phyloP scores from a whole-genome alignment of 2,797 vertebrate genomes.

The Artibeus jamaicensis region DNA sequence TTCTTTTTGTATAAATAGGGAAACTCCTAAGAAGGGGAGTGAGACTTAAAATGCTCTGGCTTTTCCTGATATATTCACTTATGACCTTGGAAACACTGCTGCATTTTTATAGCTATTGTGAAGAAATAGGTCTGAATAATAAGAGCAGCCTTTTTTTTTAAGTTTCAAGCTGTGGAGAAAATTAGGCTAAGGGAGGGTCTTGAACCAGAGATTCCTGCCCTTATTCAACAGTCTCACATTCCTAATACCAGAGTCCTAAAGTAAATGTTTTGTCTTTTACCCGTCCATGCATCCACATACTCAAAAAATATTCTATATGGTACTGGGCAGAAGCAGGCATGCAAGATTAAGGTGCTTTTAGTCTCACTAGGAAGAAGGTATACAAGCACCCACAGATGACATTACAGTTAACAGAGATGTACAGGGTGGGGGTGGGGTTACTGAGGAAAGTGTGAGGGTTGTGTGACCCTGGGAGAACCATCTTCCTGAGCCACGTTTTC shows the following conservation, averaged over 20 bases:
- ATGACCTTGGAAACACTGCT: background rate
- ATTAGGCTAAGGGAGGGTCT: background rate
- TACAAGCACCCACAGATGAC: background rate
- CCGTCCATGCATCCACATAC: background rate
- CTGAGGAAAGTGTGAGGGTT: background rate
- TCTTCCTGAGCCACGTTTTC: background rate
- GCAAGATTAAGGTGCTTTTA: background rate
- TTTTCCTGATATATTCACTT: background rate
- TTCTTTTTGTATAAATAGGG: background rate
- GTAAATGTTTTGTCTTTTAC: background rate
- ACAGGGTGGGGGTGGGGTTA: accelerated
- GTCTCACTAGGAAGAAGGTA: too few species aligned
- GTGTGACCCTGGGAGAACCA: background rate
- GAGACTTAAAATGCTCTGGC: background rate
- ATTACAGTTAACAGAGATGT: background rate
- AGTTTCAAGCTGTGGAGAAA: background rate
- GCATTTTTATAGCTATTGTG: background rate
- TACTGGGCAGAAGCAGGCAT: background rate
- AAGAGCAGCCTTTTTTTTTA: background rate
- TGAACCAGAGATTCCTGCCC: background rate
- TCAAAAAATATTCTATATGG: background rate
- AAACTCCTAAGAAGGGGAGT: background rate
- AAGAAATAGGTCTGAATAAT: background rate
- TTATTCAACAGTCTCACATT: background rate
- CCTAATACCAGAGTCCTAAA: background rate